These are phyloP conservation scores for Genyomyrus donnyi DNA, from an alignment of 2,113 vertebrate genomes.

Conservation along the genomic window DNA sequence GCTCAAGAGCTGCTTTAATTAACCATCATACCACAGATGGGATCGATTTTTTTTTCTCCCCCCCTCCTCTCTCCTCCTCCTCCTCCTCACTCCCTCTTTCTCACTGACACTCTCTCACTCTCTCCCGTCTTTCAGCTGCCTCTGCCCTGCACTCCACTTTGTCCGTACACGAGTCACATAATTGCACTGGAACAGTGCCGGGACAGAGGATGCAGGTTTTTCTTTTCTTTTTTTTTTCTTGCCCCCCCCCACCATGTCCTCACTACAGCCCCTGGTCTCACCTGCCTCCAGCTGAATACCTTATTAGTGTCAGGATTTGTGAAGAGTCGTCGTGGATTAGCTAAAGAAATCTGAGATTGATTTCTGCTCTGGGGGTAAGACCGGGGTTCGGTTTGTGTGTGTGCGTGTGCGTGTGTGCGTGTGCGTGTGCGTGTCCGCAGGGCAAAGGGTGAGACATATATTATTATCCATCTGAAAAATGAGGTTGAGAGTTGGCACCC, in stretches of 20 bases:
- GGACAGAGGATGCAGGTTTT: conserved; percentile 74
- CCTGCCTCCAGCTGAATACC: conserved; percentile 81
- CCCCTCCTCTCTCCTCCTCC: conserved; percentile 41
- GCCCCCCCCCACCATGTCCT: conserved; percentile 44
- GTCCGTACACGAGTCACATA: conserved; percentile 85
- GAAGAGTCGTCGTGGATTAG: conserved; percentile 91
- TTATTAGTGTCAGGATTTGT: conserved; percentile 96
- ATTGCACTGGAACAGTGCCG: conserved; percentile 90
- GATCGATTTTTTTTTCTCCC: conserved; percentile 80
- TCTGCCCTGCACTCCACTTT: conserved; percentile 54
- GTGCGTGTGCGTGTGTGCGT: conserved; percentile 1
- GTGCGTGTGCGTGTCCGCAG: not conserved
- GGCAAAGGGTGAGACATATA: conserved; percentile 51
- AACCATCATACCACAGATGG: conserved; percentile 99
- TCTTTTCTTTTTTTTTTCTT: conserved; percentile 55
- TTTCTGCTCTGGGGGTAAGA: conserved; percentile 81
- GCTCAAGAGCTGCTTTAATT: conserved; percentile 99
- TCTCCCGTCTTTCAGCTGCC: conserved; percentile 50
- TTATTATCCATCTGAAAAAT: conserved; percentile 78
- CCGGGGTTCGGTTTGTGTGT: conserved; percentile 35
- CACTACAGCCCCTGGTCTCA: conserved; percentile 64
- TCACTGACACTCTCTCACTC: conserved; percentile 37
- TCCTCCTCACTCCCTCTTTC: conserved; percentile 27
- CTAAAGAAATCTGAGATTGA: conserved; percentile 97
- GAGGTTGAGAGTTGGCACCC: conserved; percentile 51